Evolutionary conservation across 2,113 vertebrate genomes (phyloP).

Genomic region (Shinisaurus crocodilurus): DNA sequence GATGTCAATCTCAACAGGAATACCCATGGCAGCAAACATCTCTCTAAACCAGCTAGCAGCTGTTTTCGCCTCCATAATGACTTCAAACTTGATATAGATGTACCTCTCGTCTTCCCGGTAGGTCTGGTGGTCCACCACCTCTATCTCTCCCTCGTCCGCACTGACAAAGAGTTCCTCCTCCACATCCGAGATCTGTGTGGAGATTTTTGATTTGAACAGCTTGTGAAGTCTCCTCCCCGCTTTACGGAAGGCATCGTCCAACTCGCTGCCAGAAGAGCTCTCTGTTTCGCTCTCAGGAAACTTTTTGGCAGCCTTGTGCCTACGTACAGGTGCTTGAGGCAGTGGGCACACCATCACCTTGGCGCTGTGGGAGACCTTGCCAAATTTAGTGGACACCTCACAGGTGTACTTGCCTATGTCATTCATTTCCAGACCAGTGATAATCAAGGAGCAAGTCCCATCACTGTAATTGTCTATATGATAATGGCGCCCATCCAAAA

Average conservation of each 20-base stretch:
- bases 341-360: conserved; percentile 80
- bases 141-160: conserved; percentile 86
- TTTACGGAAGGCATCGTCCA: conserved; percentile 90
- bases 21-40: conserved; percentile 91
- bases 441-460: conserved; percentile 92
- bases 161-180: conserved; percentile 94
- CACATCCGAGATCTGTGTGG: conserved; percentile 82
- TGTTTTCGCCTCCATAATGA: conserved; percentile 80
- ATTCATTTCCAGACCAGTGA: conserved; percentile 86
- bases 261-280: conserved; percentile 90
- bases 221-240: conserved; percentile 89
- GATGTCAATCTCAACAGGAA: conserved; percentile 87
- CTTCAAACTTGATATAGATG: conserved; percentile 92
- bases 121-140: conserved; percentile 79
- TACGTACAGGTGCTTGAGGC: conserved; percentile 55
- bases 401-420: conserved; percentile 92
- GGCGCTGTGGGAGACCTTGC: conserved; percentile 84
- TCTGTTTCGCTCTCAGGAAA: conserved; percentile 92
- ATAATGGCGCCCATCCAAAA: conserved; percentile 88
- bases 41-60: conserved; percentile 89
- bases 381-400: conserved; percentile 90
- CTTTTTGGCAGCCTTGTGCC: conserved; percentile 76
- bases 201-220: conserved; percentile 84
- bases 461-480: conserved; percentile 94
- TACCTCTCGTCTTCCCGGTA: conserved; percentile 91